Evolutionary conservation across 2,113 vertebrate species (phyloP).

Genomic region (Bubo bubo): DNA sequence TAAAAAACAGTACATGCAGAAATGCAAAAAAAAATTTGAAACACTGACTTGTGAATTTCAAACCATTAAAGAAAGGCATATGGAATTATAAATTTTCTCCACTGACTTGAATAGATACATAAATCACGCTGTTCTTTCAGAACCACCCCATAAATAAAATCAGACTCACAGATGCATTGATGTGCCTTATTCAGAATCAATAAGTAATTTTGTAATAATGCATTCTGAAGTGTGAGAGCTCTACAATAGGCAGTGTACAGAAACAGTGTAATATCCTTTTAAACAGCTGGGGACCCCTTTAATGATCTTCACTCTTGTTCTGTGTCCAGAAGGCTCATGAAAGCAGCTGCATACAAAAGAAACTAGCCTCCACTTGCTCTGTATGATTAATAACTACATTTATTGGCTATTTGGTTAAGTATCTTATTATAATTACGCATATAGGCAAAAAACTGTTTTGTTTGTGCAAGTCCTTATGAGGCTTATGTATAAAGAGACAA

Average conservation of each 20-base stretch:
- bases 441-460: neutral
- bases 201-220: neutral
- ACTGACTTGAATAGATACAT: neutral
- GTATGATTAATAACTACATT: neutral
- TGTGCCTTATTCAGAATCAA: neutral
- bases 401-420: neutral
- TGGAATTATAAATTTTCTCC: neutral
- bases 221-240: neutral
- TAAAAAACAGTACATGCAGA: neutral
- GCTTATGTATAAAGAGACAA: neutral
- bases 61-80: neutral
- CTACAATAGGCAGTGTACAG: neutral
- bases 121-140: neutral
- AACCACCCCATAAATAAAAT: neutral
- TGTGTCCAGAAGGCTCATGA: neutral
- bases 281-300: neutral
- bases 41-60: neutral
- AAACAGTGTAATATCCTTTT: neutral
- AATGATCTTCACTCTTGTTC: neutral
- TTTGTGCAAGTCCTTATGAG: neutral
- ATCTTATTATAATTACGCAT: neutral
- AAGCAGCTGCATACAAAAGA: neutral
- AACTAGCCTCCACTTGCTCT: neutral
- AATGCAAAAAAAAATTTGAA: neutral
- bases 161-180: neutral